Evolutionary conservation across 2,888 invertebrate genomes (phyloP), one percentile per base, ranked within the genome.

Genomic region (Rugalucina vietnamica): DNA sequence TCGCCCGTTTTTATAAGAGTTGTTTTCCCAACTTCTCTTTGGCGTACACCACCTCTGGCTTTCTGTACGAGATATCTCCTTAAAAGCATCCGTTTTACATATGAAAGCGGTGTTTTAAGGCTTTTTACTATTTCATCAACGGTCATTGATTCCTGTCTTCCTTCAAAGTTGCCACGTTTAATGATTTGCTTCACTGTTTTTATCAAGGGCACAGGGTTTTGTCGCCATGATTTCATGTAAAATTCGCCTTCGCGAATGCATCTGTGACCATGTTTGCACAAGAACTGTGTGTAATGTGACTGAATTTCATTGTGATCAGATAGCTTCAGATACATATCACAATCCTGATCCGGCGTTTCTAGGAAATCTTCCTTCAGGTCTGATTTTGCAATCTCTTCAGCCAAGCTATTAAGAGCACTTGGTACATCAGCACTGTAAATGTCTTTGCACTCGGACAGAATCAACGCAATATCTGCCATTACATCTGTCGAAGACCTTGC

Each of bases 181-280:
- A 74, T 24, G 24, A 96, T 95, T 0, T 96, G 96, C 36, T 97
- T 93, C 0, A 97, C 76, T 10, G 87, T 85, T 37, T 60, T 34
- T 10, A 90, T 79, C 18, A 92, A 43, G 73, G 87, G 88, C 0
- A 27, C 21, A 1, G 91, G 91, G 10, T 87, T 84, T 18, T 71
- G 39, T 27, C 79, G 65, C 92, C 92, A 92, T 8, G 90, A 89
- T 50, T 85, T 86, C 73, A 91, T 90, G 12, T 72, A n/a, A 36
- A 91, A 83, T 27, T 92, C 92, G 2, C 87, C 86, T 97, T 97
- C 95, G 87, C 94, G 91, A 57, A 95, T 90, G 81, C 95, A 93
- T 39, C 97, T 96, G 93, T 97, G 97, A 0, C 97, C 97, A 90
- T 97, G 97, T 74, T 95, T 95, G 21, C 96, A 93, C 79, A 97